phyloP scores from a whole-genome alignment of 1,140 invertebrate species.

The Neodiprion pinetum region DNA sequence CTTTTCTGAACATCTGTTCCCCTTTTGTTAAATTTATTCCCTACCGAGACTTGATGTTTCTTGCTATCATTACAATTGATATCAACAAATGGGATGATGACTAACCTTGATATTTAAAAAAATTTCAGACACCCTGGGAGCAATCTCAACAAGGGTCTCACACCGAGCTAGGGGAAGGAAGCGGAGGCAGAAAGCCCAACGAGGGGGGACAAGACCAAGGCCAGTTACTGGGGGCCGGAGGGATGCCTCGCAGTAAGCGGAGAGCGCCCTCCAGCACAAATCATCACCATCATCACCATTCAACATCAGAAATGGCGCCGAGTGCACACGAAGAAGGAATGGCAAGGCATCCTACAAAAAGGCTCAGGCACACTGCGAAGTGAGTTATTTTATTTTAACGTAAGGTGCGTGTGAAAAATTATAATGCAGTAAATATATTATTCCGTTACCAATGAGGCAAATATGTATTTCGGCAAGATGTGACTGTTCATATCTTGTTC shows the following conservation, averaged over 20 bases:
- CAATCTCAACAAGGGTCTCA: conserved; percentile 27
- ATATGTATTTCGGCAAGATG: background rate
- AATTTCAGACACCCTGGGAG: conserved; percentile 32
- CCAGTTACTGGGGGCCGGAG: conserved; percentile 40
- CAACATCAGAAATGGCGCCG: conserved; percentile 54
- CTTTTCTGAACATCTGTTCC: no score
- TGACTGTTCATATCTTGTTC: background rate
- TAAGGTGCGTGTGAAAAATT: no score
- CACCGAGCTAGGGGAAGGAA: conserved; percentile 12
- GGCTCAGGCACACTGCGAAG: conserved; percentile 55
- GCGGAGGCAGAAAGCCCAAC: background rate
- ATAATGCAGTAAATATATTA: no score
- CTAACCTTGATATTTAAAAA: background rate
- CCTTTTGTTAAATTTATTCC: no score
- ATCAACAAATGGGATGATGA: no score
- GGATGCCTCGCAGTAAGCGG: conserved; percentile 62
- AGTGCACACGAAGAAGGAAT: conserved; percentile 55
- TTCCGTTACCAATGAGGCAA: no score
- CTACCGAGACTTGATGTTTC: no score
- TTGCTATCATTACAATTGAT: no score
- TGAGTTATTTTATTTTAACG: conserved; percentile 23
- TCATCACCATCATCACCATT: conserved; percentile 46
- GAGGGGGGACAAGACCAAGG: conserved; percentile 9
- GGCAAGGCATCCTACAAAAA: conserved; percentile 57
- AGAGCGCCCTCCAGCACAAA: conserved; percentile 60